Evolutionary conservation across 2,888 invertebrate genomes (phyloP), one percentile per base, ranked within the genome.

Genomic region (Deilephila porcellus): DNA sequence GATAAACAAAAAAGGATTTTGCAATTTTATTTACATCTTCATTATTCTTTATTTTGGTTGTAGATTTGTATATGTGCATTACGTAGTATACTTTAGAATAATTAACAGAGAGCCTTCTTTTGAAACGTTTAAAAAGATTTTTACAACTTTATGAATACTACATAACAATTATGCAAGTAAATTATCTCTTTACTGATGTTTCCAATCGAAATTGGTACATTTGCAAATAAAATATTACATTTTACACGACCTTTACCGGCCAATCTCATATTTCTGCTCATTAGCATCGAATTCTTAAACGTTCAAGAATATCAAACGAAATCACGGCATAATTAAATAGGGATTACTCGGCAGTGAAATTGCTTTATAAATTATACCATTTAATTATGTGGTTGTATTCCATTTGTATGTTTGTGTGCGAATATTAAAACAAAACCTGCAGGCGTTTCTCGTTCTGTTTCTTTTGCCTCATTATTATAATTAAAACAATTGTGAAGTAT

Each of bases 351-450:
- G 8, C 45, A 67, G 20, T 45, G 25, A 67, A 52, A 67, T 67
- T 29, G 52, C 67, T 25, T 67, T 37, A 17, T 52, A 67, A 52
- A 25, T 52, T 67, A 25, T 25, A 52, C 20, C 8, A 25, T 67
- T 52, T 63, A 32, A 63, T 19, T 63, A 56, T 32, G 34, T 19
- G 32, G 20, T 34, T 29, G 62, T 52, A 25, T 52, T 20, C 45
- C 17, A 52, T 25, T 67, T 67, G 32, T 32, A 64, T 52, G 25
- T 14, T 67, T 67, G 17, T 52, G 52, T 52, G 45, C 45, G 67
- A 52, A 72, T 56, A 34, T 56, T 64, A 63, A 64, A 64, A 72
- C 37, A 32, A 62, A 64, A 64, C 64, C 53, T 17, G 56, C 53
- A n/a, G 64, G 72, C 64, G 56, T 25, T 53, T 56, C 25, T 37